Conservation (phyloP, 2,113 vertebrate genomes). For the Beaufortia kweichowensis region DNA sequence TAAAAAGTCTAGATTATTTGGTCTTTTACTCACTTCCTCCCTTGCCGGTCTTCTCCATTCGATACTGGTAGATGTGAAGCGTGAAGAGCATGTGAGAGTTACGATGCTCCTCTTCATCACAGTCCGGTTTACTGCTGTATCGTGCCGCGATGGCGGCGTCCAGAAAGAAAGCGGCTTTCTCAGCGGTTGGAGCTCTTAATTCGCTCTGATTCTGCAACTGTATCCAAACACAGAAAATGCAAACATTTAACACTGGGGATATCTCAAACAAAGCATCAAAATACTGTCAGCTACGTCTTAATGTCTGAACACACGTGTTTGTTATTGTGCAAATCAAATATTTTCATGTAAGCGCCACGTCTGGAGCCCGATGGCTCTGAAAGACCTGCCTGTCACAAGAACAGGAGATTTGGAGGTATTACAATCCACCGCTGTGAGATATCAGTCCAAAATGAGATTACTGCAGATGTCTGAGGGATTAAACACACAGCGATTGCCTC, state of each 20-base stretch:
- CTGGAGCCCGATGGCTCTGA: neutral
- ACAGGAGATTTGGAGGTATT: neutral
- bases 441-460: constrained; percentile 73
- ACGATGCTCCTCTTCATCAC: constrained; percentile 87
- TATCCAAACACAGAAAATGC: neutral
- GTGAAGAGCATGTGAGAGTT: constrained; percentile 99
- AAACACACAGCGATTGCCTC: constrained; percentile 66
- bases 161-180: constrained; percentile 95
- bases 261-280: constrained; percentile 28
- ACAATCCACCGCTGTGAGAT: constrained; percentile 47
- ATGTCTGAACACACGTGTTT: neutral
- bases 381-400: neutral
- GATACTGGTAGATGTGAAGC: constrained; percentile 96
- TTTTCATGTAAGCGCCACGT: neutral
- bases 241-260: constrained; percentile 23
- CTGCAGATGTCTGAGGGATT: constrained; percentile 71
- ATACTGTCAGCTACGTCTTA: neutral
- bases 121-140: constrained; percentile 81
- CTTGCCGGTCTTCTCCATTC: constrained; percentile 96
- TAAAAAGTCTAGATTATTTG: no score
- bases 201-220: constrained; percentile 98
- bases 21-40: constrained; percentile 89
- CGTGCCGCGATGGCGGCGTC: constrained; percentile 92
- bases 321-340: neutral
- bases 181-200: constrained; percentile 88